Base-by-base conservation (phyloP, 2,797 vertebrate genomes). In the Sebastes itinus region DNA sequence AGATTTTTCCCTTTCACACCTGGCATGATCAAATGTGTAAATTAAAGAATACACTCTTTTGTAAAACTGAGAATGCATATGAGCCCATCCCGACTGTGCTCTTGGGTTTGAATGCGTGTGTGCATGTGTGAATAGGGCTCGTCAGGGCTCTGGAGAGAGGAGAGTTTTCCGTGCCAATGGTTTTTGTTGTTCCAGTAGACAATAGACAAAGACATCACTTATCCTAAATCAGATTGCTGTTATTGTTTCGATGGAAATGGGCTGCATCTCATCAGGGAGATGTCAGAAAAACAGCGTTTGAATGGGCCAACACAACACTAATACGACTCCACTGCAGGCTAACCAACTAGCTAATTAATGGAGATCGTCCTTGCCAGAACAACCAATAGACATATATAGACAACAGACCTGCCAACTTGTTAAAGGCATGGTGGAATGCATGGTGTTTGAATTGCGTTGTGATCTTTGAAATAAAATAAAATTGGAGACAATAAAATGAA, bases 181-280 rank as follows among this genome's bases (percentile, higher is more conserved):
- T 74, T 90, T 87, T 86, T 88, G 87, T 91, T 92, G 81, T 90
- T 91, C 80, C 67, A 80, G 72, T 4, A 80, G 78, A 94, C 94
- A 94, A 94, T 92, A 89, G 91, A 94, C 93, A 95, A 94, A 93
- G 89, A 87, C 87, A 89, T 85, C 80, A 84, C 88, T 93, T 88
- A 92, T 92, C 85, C 79, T 66, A 89, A 92, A 91, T 93, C 89
- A 88, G 88, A 92, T 90, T 83, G 87, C 79, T 77, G 73, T 85
- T 88, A 92, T 92, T 93, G 92, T 93, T 90, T 92, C 80, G 77
- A 60, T 90, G 87, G 84, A 89, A 91, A 90, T 85, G 55, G 85
- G 80, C 79, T 92, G 88, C 85, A 92, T 89, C 82, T 90, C 81
- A 89, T 87, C 78, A 77, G 68, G 66, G 84, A 79, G 58, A 78